Evolutionary conservation across 2,888 invertebrate species (phyloP).

Genomic region (Nowickia ferox): DNA sequence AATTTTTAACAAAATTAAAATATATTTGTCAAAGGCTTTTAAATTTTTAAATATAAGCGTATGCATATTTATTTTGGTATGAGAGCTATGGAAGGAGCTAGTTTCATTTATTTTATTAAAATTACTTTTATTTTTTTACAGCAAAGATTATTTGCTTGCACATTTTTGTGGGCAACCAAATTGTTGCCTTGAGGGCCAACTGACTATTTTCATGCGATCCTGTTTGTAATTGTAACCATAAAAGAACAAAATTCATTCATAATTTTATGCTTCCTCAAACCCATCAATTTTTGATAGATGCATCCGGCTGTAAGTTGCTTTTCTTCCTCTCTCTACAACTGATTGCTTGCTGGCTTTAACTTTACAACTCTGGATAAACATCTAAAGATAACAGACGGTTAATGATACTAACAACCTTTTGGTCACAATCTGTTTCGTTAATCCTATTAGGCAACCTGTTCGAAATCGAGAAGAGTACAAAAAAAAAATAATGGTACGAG

Average conservation of each 20-base stretch:
- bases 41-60: neutral
- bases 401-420: slow-evolving; percentile 60
- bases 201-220: neutral
- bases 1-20: neutral
- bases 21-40: neutral
- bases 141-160: neutral
- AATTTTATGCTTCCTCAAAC: slow-evolving; percentile 62
- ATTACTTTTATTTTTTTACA: neutral
- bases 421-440: slow-evolving; percentile 62
- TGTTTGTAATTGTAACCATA: neutral
- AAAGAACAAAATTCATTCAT: slow-evolving; percentile 43
- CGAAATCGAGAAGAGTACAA: slow-evolving; percentile 1
- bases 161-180: neutral
- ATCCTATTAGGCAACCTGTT: slow-evolving; percentile 60
- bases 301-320: slow-evolving; percentile 47
- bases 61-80: neutral
- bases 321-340: neutral
- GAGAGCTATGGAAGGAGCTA: neutral
- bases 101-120: neutral
- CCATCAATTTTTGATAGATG: slow-evolving; percentile 69
- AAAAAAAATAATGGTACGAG: slow-evolving; percentile 17
- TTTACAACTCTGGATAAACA: slow-evolving; percentile 55
- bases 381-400: slow-evolving; percentile 67
- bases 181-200: neutral
- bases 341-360: slow-evolving; percentile 7